Evolutionary conservation across 2,113 vertebrate genomes (phyloP).

Genomic region (Tylochromis polylepis): DNA sequence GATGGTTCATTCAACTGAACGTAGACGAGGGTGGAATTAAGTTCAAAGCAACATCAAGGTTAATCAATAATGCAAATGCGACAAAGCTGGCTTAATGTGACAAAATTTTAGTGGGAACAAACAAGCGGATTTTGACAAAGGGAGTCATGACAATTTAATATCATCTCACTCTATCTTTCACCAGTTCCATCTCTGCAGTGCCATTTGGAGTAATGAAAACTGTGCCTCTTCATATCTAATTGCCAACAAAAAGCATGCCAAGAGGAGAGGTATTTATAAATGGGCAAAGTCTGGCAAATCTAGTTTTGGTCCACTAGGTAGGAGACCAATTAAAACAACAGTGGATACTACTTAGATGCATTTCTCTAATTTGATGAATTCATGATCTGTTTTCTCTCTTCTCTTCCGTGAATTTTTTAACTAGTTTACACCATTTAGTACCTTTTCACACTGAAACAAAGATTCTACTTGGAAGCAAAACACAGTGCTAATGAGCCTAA

Average conservation of each 20-base stretch:
- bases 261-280: conserved; percentile 20
- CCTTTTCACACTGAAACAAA: background rate
- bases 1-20: conserved; percentile 3
- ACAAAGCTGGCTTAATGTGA: conserved; percentile 4
- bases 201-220: conserved; percentile 17
- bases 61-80: conserved; percentile 41
- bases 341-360: background rate
- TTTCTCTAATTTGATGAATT: background rate
- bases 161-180: conserved; percentile 18
- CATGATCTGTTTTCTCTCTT: background rate
- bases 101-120: background rate
- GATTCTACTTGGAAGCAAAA: background rate
- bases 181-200: conserved; percentile 8
- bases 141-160: conserved; percentile 30
- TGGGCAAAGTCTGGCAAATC: background rate
- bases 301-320: background rate
- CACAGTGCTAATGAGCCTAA: conserved; percentile 27
- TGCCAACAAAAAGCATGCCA: conserved; percentile 26
- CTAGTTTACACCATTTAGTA: background rate
- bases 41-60: conserved; percentile 29
- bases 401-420: background rate
- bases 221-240: conserved; percentile 16
- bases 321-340: background rate
- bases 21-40: conserved; percentile 38
- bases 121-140: conserved; percentile 35